phyloP scores from a whole-genome alignment of 1,140 invertebrate species.

The Zaprionus africanus region DNA sequence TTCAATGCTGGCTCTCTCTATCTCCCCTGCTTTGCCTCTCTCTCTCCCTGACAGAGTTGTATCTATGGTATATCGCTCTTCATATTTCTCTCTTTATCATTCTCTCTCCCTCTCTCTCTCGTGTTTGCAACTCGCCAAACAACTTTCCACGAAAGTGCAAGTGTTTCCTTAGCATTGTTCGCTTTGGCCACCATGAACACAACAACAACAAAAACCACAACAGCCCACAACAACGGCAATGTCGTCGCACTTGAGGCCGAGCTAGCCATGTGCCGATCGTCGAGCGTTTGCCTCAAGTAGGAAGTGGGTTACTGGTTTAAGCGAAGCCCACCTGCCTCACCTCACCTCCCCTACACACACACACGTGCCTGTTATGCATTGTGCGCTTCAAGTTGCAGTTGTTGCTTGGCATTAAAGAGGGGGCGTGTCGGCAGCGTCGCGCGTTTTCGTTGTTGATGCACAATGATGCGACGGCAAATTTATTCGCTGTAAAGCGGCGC shows the following conservation, averaged over 20 bases:
- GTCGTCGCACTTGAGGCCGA: conserved; percentile 51
- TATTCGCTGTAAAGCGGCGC: conserved; percentile 5
- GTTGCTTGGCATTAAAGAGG: conserved; percentile 6
- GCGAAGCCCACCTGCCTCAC: background rate
- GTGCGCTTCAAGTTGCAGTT: conserved; percentile 6
- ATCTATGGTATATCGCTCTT: background rate
- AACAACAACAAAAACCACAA: conserved; percentile 3
- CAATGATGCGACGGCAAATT: conserved; percentile 2
- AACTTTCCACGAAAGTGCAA: conserved; percentile 82
- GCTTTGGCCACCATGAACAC: background rate
- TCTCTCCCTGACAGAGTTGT: background rate
- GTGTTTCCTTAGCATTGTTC: conserved; percentile 80
- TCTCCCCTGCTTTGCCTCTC: conserved; percentile 14
- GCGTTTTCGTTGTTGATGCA: background rate
- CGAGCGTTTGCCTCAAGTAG: conserved; percentile 45
- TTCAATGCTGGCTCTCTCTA: background rate
- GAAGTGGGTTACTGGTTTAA: conserved; percentile 75
- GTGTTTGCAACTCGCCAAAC: conserved; percentile 55
- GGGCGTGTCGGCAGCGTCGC: background rate
- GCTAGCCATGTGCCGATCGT: background rate
- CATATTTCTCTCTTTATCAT: conserved; percentile 2
- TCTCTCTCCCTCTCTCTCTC: conserved; percentile 14
- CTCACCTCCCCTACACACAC: background rate
- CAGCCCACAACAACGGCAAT: conserved; percentile 41
- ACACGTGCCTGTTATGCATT: conserved; percentile 29